A percentile compares a stretch with the other conserved stretches of the same genome.
phyloP scores from a whole-genome alignment of 2,888 invertebrate genomes.

The Cistogaster globosa region DNA sequence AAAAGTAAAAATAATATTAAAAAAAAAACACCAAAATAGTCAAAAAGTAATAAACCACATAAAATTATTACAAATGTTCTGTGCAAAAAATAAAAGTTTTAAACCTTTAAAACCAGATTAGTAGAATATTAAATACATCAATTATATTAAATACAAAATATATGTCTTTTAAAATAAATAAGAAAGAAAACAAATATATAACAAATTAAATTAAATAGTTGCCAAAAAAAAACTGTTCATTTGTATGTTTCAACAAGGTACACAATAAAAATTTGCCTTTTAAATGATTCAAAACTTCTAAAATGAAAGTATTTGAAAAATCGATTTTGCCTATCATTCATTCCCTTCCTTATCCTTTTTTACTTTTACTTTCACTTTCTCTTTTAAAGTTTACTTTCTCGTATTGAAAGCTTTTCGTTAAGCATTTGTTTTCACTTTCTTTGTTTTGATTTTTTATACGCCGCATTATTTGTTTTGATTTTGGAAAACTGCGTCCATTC shows the following conservation, averaged over 20 bases:
- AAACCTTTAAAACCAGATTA: conserved; percentile 77
- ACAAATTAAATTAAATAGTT: conserved; percentile 23
- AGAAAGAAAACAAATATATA: conserved; percentile 25
- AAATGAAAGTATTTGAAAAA: conserved; percentile 68
- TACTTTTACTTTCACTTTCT: conserved; percentile 35
- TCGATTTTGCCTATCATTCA: conserved; percentile 61
- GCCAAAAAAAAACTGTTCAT: not conserved
- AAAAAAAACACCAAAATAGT: not conserved
- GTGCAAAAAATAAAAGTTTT: conserved; percentile 74
- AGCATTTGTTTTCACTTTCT: conserved; percentile 49
- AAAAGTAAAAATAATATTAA: conserved; percentile 2
- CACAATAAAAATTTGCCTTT: not conserved
- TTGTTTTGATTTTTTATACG: conserved; percentile 64
- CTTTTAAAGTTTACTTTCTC: conserved; percentile 14
- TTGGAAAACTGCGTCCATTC: not conserved
- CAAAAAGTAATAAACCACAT: conserved; percentile 61
- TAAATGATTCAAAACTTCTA: conserved; percentile 40
- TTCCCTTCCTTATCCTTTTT: conserved; percentile 33
- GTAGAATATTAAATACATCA: conserved; percentile 28
- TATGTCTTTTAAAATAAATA: conserved; percentile 10
- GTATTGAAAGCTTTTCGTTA: conserved; percentile 30
- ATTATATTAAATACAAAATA: not conserved
- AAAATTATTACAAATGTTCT: conserved; percentile 78
- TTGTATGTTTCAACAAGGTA: conserved; percentile 54
- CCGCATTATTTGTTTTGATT: conserved; percentile 45